Conservation (phyloP, 2,888 invertebrate species). For the Hipparchia sbordonii region DNA sequence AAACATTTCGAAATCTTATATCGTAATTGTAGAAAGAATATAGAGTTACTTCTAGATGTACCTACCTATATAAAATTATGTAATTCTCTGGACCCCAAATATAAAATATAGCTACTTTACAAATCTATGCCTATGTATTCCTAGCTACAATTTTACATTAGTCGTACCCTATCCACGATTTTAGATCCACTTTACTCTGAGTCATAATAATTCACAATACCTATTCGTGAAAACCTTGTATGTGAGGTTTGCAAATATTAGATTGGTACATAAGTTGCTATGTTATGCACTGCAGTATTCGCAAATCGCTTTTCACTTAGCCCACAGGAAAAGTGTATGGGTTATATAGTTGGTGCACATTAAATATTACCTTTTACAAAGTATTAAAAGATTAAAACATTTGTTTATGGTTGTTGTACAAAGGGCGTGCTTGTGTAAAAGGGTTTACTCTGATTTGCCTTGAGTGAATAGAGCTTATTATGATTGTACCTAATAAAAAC, state of each 20-base stretch:
- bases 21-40: not conserved
- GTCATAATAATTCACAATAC: no score
- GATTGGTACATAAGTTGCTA: no score
- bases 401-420: slow-evolving; percentile 20
- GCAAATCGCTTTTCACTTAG: not conserved
- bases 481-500: not conserved
- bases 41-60: not conserved
- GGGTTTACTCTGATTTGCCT: slow-evolving; percentile 7
- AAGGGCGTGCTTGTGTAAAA: slow-evolving; percentile 15
- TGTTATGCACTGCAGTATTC: not conserved
- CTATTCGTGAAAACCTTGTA: not conserved
- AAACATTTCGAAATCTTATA: no score
- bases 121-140: no score
- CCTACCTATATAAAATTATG: no score
- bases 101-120: no score
- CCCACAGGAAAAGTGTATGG: slow-evolving; percentile 12
- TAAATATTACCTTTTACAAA: slow-evolving; percentile 27
- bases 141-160: no score
- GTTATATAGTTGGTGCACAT: slow-evolving; percentile 16
- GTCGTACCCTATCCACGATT: no score
- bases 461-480: slow-evolving; percentile 13
- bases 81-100: no score
- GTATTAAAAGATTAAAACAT: slow-evolving; percentile 31
- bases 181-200: no score
- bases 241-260: no score